Evolutionary conservation across 2,888 invertebrate genomes (phyloP).

Genomic region (Aporophyla lueneburgensis): DNA sequence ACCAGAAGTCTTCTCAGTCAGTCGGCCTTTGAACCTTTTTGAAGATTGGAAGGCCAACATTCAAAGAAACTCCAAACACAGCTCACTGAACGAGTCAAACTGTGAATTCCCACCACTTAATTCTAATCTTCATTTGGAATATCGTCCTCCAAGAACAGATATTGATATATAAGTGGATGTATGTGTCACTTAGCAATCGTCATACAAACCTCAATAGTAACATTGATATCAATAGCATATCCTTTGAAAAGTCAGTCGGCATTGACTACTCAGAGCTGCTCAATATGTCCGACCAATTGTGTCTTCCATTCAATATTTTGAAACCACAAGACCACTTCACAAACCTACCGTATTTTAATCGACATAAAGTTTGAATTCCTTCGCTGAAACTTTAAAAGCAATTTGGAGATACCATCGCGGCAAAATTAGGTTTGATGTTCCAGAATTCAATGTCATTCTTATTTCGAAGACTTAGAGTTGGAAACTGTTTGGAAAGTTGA

Average conservation of each 20-base stretch:
- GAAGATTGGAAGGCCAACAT: not conserved
- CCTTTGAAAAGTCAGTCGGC: constrained; percentile 58
- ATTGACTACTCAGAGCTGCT: constrained; percentile 36
- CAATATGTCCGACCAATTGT: constrained; percentile 61
- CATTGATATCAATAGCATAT: constrained; percentile 59
- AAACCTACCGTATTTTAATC: constrained; percentile 33
- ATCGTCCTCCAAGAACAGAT: not conserved
- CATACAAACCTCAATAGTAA: constrained; percentile 31
- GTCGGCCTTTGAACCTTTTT: not conserved
- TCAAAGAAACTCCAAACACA: not conserved
- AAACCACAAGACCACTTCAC: constrained; percentile 4
- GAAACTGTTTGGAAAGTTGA: constrained; percentile 14
- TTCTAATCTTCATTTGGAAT: not conserved
- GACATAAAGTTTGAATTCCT: constrained; percentile 52
- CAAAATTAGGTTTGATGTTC: constrained; percentile 34
- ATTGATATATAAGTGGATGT: not conserved
- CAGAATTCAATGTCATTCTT: constrained; percentile 8
- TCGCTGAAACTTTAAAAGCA: constrained; percentile 49
- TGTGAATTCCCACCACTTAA: not conserved
- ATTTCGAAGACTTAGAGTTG: constrained; percentile 34
- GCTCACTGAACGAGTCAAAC: not conserved
- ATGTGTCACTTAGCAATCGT: constrained; percentile 2
- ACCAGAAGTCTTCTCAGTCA: not conserved
- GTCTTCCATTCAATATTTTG: constrained; percentile 55
- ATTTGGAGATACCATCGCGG: constrained; percentile 54